These are phyloP conservation scores for Etheostoma spectabile DNA, from an alignment of 2,113 vertebrate genomes.

Conservation along the genomic window DNA sequence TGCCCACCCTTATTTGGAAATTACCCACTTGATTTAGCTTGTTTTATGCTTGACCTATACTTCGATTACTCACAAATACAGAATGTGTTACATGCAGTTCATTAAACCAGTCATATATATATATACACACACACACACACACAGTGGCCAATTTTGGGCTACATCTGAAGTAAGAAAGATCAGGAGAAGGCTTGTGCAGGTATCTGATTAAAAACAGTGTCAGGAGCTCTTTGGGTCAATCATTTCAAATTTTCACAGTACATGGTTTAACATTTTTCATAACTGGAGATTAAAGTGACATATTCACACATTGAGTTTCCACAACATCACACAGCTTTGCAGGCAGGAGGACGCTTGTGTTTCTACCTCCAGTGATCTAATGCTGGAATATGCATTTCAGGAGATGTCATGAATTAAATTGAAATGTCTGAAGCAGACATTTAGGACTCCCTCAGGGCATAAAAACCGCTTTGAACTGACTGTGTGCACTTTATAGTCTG, in stretches of 20 bases:
- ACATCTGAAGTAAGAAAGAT: conserved; percentile 10
- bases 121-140: too few relatives aligned
- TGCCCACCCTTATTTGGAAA: neutral
- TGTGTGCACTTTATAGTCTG: conserved; percentile 3
- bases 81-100: too few relatives aligned
- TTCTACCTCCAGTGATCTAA: conserved; percentile 35
- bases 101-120: too few relatives aligned
- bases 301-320: conserved; percentile 32
- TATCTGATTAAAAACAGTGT: conserved; percentile 39
- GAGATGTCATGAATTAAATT: conserved; percentile 48
- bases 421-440: conserved; percentile 42
- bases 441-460: conserved; percentile 1
- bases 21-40: neutral
- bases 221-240: conserved; percentile 24
- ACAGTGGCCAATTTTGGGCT: conserved; percentile 21
- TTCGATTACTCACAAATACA: neutral
- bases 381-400: conserved; percentile 49
- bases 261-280: conserved; percentile 38
- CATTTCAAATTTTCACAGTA: conserved; percentile 41
- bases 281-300: conserved; percentile 56
- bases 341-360: conserved; percentile 19
- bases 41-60: neutral
- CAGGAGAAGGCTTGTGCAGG: neutral
- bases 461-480: conserved; percentile 17
- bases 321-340: conserved; percentile 27